Percentiles rank a stretch among this genome's conserved stretches.
Evolutionary conservation across 2,797 vertebrate genomes (phyloP).

Genomic region (Neoniphon sammara): DNA sequence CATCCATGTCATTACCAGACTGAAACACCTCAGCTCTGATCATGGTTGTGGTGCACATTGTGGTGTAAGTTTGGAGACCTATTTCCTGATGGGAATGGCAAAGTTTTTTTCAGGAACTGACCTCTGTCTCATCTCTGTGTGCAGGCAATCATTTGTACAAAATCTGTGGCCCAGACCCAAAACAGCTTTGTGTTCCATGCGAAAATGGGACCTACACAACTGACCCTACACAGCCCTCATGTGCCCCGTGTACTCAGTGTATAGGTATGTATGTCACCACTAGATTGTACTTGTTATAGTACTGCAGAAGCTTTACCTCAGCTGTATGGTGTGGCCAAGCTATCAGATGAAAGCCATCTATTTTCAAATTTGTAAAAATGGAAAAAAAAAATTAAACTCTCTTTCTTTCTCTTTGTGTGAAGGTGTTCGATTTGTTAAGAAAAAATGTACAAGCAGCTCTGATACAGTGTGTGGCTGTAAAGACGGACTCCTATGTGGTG

Average conservation of each 20-base stretch:
- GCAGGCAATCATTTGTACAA: conserved; percentile 68
- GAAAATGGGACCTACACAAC: conserved; percentile 2
- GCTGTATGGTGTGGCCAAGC: no score
- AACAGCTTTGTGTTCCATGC: conserved; percentile 74
- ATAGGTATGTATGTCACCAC: conserved; percentile 76
- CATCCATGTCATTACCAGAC: not conserved
- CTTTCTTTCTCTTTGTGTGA: conserved; percentile 5
- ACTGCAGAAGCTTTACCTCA: not conserved
- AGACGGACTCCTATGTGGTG: conserved; percentile 69
- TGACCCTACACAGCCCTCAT: fast-evolving
- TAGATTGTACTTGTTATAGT: not conserved
- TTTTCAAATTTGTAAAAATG: not conserved
- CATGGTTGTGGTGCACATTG: not conserved
- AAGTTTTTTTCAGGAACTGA: not conserved
- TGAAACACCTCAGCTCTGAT: no score
- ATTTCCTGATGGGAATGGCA: not conserved
- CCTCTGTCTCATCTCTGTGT: conserved; percentile 13
- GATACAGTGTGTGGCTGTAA: conserved; percentile 79
- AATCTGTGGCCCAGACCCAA: not conserved
- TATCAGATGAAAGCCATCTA: no score
- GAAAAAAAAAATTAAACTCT: not conserved
- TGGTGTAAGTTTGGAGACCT: not conserved
- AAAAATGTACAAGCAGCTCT: conserved; percentile 52
- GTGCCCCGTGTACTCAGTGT: conserved; percentile 70
- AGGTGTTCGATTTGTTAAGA: conserved; percentile 58